These are phyloP conservation scores for Phenganax marumi DNA, from an alignment of 92 coral and sea anemone genomes.

Conservation along the genomic window DNA sequence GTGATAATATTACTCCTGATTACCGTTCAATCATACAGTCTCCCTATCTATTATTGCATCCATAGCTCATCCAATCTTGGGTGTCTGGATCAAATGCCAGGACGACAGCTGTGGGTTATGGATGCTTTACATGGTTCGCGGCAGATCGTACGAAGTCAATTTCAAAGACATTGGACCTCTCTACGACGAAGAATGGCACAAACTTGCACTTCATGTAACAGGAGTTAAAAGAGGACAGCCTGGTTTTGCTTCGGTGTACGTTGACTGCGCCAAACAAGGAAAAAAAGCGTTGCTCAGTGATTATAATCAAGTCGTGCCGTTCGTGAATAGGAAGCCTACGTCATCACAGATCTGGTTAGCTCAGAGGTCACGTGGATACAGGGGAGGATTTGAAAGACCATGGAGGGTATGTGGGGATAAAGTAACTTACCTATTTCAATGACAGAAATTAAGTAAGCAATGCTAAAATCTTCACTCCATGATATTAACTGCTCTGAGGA, in stretches of 20 bases:
- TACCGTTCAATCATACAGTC: too few species aligned
- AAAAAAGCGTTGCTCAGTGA: conserved; percentile 52
- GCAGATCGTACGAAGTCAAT: conserved; percentile 37
- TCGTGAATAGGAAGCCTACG: conserved; percentile 35
- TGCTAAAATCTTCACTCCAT: too few species aligned
- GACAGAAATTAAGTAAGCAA: not conserved
- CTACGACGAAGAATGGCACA: conserved; percentile 83
- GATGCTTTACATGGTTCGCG: conserved; percentile 34
- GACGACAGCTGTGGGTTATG: conserved; percentile 68
- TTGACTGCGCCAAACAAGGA: conserved; percentile 69
- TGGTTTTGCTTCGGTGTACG: conserved; percentile 57
- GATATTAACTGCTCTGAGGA: too few species aligned
- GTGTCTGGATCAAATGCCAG: conserved; percentile 74
- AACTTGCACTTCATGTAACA: conserved; percentile 61
- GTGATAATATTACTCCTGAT: too few species aligned
- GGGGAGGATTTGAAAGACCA: conserved; percentile 37
- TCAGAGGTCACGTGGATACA: conserved; percentile 51
- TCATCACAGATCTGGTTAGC: conserved; percentile 64
- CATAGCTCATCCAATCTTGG: conserved; percentile 60
- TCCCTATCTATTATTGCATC: not conserved
- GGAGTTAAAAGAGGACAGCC: conserved; percentile 52
- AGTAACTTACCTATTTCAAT: not conserved
- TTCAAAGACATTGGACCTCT: conserved; percentile 65
- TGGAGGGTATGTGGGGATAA: conserved; percentile 29
- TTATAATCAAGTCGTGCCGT: conserved; percentile 60